Evolutionary conservation across 35 echinoderm and acorn worm species (phyloP), one percentile per base, ranked within the genome.

Genomic region (Holothuria glaberrima): DNA sequence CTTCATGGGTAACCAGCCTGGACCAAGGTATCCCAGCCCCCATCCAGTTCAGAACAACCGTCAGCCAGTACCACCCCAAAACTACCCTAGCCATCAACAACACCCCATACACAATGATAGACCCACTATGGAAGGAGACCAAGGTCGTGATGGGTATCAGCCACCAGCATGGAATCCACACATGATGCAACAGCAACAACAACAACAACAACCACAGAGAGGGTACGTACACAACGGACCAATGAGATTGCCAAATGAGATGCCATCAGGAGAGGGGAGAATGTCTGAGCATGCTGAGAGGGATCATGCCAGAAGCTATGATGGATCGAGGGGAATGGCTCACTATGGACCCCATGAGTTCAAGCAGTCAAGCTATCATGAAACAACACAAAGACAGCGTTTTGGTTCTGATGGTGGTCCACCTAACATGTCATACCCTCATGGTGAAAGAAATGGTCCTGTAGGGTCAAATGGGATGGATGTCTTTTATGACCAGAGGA

Each of bases 401-500:
- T 84, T 61, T n/a, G 27, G 54, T 22, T 32, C 28, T 19, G 59
- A 63, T 38, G 30, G 57, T 36, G 74, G 74, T 25, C 74, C 35
- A 26, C 28, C 80, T 46, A 84, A 63, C 46, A 36, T 32, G 20
- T 54, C 80, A 18, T 84, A 58, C 2, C 46, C 46, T 31, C 80
- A 59, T 31, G 30, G 52, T 10, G 80, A 84, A 20, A 63, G 80
- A 46, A 84, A 60, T 30, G 80, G 80, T 3, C 58, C 80, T 9
- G 30, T 84, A 3, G 80, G 80, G 9, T 58, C 52, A 56, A 48
- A 84, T 28, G 80, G 80, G 31, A 56, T 84, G 4, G 80, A 84
- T 84, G 28, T 33, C 18, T 84, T 84, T 38, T 84, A 84, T 61
- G 80, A 63, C 32, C 80, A 84, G 80, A 84, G 80, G 34, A 48